These are phyloP conservation scores for Drosophila quadrilineata DNA, from an alignment of 1,140 invertebrate genomes.

Conservation along the genomic window DNA sequence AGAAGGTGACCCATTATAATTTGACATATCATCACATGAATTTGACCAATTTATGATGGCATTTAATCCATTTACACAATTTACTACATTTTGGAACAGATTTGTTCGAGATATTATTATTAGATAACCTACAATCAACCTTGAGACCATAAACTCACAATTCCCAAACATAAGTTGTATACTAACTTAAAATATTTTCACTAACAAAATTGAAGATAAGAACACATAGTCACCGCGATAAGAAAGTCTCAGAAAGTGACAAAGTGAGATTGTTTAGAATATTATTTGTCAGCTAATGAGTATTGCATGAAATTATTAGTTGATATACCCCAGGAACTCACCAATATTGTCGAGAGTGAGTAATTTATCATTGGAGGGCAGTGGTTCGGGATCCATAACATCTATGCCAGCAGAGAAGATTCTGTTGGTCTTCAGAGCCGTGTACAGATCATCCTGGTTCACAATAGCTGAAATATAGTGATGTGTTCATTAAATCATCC, in stretches of 20 bases:
- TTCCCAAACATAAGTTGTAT: not conserved
- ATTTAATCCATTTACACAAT: too few relatives aligned
- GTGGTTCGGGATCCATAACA: slow-evolving; percentile 95
- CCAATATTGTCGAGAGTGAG: slow-evolving; percentile 90
- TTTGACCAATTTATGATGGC: too few relatives aligned
- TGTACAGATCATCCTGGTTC: slow-evolving; percentile 89
- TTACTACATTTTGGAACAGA: too few relatives aligned
- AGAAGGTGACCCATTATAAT: too few relatives aligned
- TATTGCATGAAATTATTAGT: too few relatives aligned
- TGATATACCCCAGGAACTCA: too few relatives aligned
- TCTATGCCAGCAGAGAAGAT: slow-evolving; percentile 96
- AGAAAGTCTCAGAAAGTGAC: not conserved
- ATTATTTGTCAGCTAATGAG: too few relatives aligned
- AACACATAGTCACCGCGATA: slow-evolving; percentile 33
- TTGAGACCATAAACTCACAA: slow-evolving; percentile 17
- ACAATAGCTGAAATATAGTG: slow-evolving; percentile 85
- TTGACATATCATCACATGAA: too few relatives aligned
- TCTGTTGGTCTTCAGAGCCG: slow-evolving; percentile 87
- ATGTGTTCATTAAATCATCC: slow-evolving; percentile 84
- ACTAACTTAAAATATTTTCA: not conserved
- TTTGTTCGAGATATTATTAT: slow-evolving; percentile 1
- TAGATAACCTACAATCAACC: slow-evolving; percentile 60
- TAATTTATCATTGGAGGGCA: slow-evolving; percentile 90
- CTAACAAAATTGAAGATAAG: slow-evolving; percentile 37
- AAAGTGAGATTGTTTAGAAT: not conserved